phyloP scores from a whole-genome alignment of 2,113 vertebrate genomes.

The Platanista minor region DNA sequence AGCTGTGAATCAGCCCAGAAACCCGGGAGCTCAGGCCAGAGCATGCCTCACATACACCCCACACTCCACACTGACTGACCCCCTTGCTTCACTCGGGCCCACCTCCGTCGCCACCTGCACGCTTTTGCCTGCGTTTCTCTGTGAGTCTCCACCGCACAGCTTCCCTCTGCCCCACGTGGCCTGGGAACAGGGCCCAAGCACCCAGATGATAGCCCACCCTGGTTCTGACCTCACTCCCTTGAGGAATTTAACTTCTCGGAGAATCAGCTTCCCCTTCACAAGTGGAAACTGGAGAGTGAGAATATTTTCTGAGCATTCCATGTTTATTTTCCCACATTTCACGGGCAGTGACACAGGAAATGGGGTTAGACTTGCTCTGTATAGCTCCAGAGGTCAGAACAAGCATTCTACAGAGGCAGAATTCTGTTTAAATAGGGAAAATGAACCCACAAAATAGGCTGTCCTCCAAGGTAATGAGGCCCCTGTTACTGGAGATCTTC shows the following conservation, averaged over 20 bases:
- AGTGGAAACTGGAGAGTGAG: neutral
- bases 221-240: neutral
- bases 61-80: neutral
- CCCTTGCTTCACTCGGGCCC: neutral
- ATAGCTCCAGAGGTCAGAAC: neutral
- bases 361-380: neutral
- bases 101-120: neutral
- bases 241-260: neutral
- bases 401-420: neutral
- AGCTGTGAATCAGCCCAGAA: slow-evolving; percentile 52
- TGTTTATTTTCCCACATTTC: slow-evolving; percentile 1
- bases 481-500: neutral
- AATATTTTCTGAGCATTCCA: neutral
- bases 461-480: neutral
- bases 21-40: slow-evolving; percentile 26
- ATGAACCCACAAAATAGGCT: rapidly evolving
- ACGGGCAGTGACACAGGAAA: neutral
- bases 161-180: neutral
- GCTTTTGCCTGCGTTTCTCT: neutral
- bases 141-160: neutral
- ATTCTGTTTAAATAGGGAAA: neutral
- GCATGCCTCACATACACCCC: neutral
- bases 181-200: neutral
- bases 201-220: neutral
- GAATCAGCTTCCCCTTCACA: neutral